These are phyloP conservation scores for Gorilla gorilla DNA, from an alignment of 2,113 vertebrate genomes.

Conservation along the genomic window DNA sequence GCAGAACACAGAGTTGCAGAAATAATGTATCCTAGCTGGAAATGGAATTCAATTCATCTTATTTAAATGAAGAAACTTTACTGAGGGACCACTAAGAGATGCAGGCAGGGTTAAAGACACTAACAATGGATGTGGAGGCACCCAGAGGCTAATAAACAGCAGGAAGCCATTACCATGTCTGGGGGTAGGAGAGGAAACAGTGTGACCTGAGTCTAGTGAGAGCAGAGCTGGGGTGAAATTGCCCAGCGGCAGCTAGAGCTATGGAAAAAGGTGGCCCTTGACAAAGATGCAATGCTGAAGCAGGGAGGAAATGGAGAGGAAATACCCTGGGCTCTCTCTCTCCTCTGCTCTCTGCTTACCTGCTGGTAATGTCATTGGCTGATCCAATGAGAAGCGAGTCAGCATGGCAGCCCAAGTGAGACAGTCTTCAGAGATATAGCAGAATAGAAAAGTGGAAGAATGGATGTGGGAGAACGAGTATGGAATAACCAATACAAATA, in stretches of 20 bases:
- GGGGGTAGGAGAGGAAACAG: background rate
- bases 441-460: background rate
- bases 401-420: background rate
- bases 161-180: background rate
- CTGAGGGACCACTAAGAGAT: background rate
- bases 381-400: background rate
- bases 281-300: background rate
- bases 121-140: accelerated
- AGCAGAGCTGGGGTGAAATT: background rate
- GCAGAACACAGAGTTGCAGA: background rate
- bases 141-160: background rate
- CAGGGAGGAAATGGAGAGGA: background rate
- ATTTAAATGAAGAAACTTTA: background rate
- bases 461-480: accelerated
- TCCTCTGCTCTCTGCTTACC: background rate
- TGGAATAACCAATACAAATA: background rate
- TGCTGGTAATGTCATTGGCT: background rate
- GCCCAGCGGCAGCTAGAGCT: background rate
- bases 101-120: background rate
- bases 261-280: background rate
- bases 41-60: background rate
- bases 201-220: background rate
- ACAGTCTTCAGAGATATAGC: background rate
- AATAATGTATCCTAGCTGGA: background rate
- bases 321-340: accelerated